Conservation (phyloP, 2,797 vertebrate species). For the Poecilia velifera region DNA sequence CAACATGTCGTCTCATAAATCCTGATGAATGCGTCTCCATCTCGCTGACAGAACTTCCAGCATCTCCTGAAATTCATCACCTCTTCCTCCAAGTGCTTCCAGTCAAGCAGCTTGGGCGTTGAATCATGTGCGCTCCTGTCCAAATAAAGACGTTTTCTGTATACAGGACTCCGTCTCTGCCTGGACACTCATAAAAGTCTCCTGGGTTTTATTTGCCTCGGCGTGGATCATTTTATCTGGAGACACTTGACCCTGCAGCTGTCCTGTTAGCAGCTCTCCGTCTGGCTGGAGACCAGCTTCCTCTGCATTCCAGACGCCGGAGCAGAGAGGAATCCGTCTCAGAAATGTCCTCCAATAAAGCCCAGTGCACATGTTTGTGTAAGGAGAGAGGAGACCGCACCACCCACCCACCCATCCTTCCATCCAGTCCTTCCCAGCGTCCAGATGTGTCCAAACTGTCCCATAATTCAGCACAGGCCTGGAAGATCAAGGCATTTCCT, state of each 20-base stretch:
- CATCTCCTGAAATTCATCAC: neutral
- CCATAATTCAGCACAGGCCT: constrained; percentile 62
- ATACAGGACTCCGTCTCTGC: neutral
- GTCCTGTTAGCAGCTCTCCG: constrained; percentile 35
- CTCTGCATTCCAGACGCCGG: constrained; percentile 47
- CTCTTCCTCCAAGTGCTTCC: constrained; percentile 13
- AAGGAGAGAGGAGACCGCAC: constrained; percentile 17
- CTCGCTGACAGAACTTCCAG: neutral
- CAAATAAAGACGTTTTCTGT: constrained; percentile 38
- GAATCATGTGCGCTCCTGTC: constrained; percentile 17
- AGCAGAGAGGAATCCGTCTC: constrained; percentile 28
- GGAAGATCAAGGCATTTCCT: constrained; percentile 68
- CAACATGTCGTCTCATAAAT: neutral
- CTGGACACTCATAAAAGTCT: neutral
- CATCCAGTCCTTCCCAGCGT: constrained; percentile 31
- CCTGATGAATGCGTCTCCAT: neutral
- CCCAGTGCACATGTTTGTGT: constrained; percentile 46
- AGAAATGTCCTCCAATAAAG: constrained; percentile 50
- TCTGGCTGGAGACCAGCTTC: constrained; percentile 20
- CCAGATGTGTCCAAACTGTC: constrained; percentile 51
- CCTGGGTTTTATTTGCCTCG: constrained; percentile 1
- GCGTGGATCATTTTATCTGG: constrained; percentile 17
- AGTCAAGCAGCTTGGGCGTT: constrained; percentile 13
- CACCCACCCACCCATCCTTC: constrained; percentile 40
- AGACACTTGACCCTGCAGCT: constrained; percentile 53